A percentile compares a stretch with the other conserved stretches of the same genome.
phyloP scores from a whole-genome alignment of 30 jellyfish, hydroid and myxozoan species.

The Hydractinia symbiolongicarpus region DNA sequence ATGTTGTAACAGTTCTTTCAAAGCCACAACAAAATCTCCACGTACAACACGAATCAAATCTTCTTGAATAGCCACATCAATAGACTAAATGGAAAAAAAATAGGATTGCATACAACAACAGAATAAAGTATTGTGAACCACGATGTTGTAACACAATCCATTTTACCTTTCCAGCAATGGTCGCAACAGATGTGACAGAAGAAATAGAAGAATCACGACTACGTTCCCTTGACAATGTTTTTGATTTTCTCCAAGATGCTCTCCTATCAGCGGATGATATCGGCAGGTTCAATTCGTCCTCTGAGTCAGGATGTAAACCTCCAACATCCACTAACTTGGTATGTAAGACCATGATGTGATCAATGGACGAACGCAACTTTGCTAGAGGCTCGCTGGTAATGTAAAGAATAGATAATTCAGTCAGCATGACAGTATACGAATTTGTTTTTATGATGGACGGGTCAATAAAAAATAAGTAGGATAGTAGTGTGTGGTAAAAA shows the following conservation, averaged over 20 bases:
- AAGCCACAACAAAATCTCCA: conserved; percentile 60
- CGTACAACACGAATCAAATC: conserved; percentile 69
- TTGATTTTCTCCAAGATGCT: conserved; percentile 45
- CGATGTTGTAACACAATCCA: not conserved
- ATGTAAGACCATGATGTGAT: conserved; percentile 50
- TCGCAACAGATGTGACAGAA: conserved; percentile 34
- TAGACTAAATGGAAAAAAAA: conserved; percentile 10
- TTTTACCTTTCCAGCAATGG: conserved; percentile 32
- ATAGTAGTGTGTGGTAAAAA: no score
- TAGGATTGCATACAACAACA: not conserved
- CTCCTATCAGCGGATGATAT: conserved; percentile 34
- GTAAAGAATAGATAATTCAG: not conserved
- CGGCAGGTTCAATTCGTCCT: conserved; percentile 48
- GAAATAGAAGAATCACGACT: conserved; percentile 61
- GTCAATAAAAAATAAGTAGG: not conserved
- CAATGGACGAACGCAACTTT: conserved; percentile 48
- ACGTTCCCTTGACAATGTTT: conserved; percentile 40
- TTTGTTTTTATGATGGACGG: not conserved
- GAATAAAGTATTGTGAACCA: not conserved
- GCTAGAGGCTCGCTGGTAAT: conserved; percentile 37
- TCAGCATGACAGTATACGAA: not conserved
- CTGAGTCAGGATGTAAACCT: conserved; percentile 75
- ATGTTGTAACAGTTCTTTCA: conserved; percentile 79
- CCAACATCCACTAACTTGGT: conserved; percentile 53
- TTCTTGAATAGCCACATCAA: conserved; percentile 41